Evolutionary conservation across 2,797 vertebrate species (phyloP).

Genomic region (Sciurus vulgaris): DNA sequence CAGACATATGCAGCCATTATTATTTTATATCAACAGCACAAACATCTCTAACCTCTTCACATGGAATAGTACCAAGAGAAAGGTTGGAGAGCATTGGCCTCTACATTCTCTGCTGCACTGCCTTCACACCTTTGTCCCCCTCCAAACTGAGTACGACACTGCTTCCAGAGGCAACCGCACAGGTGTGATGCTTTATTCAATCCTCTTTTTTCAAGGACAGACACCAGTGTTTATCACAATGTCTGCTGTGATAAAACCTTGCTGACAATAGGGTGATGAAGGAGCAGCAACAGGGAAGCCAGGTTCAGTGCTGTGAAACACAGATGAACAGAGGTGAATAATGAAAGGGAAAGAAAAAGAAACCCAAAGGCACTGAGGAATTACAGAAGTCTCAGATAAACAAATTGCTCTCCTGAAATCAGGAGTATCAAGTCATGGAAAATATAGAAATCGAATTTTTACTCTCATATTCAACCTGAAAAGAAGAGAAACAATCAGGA

Average conservation of each 20-base stretch:
- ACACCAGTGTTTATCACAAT: constrained; percentile 29
- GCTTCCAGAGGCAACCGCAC: neutral
- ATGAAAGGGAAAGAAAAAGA: neutral
- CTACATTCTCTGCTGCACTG: too few species aligned
- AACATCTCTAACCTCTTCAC: neutral
- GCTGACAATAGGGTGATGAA: neutral
- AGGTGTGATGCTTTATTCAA: neutral
- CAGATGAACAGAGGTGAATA: neutral
- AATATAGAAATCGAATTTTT: neutral
- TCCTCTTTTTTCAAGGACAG: neutral
- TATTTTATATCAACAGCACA: neutral
- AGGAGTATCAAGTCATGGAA: neutral
- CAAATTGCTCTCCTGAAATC: neutral
- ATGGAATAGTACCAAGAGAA: neutral
- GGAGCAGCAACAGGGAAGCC: constrained; percentile 15
- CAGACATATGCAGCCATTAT: neutral
- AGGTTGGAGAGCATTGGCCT: neutral
- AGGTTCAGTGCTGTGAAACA: neutral
- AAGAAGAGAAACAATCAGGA: neutral
- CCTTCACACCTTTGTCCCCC: neutral
- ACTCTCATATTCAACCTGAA: neutral
- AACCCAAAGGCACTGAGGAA: neutral
- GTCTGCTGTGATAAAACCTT: constrained; percentile 58
- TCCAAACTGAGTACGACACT: neutral
- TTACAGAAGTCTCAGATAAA: neutral